Evolutionary conservation across 92 coral and sea anemone genomes (phyloP).

Genomic region (Blastomussa wellsi): DNA sequence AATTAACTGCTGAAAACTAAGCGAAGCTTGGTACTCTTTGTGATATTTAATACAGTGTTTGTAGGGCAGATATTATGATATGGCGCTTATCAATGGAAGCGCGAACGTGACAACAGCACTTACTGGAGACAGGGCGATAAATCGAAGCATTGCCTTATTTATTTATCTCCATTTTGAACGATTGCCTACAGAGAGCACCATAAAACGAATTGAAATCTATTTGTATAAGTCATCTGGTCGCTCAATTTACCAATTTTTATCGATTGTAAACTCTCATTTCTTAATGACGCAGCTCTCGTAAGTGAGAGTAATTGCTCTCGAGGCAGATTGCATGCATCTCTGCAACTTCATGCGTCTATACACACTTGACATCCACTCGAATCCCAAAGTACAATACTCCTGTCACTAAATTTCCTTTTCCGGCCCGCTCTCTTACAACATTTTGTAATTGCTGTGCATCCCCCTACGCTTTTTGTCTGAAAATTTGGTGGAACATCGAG

Average conservation of each 20-base stretch:
- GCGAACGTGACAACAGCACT: not conserved
- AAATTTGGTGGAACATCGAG: not conserved
- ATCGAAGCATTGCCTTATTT: not conserved
- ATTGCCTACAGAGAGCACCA: not conserved
- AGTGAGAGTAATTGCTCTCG: not conserved
- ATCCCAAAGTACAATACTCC: not conserved
- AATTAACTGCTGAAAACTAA: not conserved
- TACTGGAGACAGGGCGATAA: not conserved
- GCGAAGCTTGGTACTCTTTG: not conserved
- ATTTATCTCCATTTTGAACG: not conserved
- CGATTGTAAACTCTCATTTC: not conserved
- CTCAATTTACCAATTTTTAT: not conserved
- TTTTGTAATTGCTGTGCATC: too few relatives aligned
- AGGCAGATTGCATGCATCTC: constrained; percentile 1
- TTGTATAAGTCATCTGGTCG: not conserved
- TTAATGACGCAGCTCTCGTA: not conserved
- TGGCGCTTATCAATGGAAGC: not conserved
- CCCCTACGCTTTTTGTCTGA: not conserved
- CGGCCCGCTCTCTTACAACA: not conserved
- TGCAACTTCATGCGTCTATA: not conserved
- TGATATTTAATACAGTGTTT: not conserved
- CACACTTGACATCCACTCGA: not conserved
- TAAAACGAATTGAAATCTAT: not conserved
- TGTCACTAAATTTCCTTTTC: not conserved
- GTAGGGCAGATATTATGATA: not conserved